Evolutionary conservation across 2,888 invertebrate species (phyloP).

Genomic region (Cantharis rufa): DNA sequence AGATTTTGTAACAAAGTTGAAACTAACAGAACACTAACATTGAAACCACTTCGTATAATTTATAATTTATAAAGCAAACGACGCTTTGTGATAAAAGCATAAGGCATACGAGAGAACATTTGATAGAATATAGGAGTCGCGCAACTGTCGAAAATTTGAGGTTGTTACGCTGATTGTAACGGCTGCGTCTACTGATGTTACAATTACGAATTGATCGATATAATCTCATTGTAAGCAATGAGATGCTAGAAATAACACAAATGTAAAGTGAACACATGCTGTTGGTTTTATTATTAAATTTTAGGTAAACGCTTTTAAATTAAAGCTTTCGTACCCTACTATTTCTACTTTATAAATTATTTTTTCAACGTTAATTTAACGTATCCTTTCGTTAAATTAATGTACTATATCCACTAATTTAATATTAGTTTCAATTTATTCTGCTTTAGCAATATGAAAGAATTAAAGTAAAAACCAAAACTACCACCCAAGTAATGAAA

Average conservation of each 20-base stretch:
- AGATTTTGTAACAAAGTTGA: neutral
- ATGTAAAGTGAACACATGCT: slow-evolving; percentile 11
- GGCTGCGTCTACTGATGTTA: slow-evolving; percentile 23
- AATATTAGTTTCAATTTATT: no score
- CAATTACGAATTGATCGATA: slow-evolving; percentile 24
- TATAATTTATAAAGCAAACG: slow-evolving; percentile 20
- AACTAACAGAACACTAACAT: slow-evolving; percentile 6
- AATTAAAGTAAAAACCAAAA: no score
- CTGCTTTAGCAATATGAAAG: no score
- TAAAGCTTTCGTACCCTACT: neutral
- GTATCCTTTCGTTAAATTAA: no score
- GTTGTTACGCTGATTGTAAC: slow-evolving; percentile 24
- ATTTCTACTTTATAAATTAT: no score
- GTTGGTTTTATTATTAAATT: slow-evolving; percentile 14
- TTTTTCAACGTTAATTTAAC: neutral
- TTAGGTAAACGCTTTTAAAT: neutral
- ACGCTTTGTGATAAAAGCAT: slow-evolving; percentile 23
- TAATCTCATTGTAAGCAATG: slow-evolving; percentile 15
- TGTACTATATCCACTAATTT: no score
- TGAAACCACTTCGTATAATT: slow-evolving; percentile 19
- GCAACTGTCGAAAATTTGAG: slow-evolving; percentile 9
- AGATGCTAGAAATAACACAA: slow-evolving; percentile 20
- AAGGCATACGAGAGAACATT: slow-evolving; percentile 12
- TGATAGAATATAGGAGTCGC: neutral
- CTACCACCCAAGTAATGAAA: no score